Evolutionary conservation across 2,888 invertebrate genomes (phyloP).

Genomic region (Onchidella celtica): DNA sequence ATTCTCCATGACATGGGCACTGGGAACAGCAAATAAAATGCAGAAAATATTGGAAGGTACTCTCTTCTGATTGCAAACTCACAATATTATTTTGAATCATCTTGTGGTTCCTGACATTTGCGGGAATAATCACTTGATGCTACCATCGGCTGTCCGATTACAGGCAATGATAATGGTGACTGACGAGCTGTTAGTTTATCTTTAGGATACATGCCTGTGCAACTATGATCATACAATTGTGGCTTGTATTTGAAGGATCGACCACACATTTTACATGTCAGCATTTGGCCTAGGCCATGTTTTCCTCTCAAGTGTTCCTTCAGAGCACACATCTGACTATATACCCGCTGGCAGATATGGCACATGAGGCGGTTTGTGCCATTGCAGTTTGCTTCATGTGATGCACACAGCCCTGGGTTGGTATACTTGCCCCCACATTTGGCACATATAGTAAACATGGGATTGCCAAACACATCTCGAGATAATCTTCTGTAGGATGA

Average conservation of each 20-base stretch:
- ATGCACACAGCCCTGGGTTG: slow-evolving; percentile 37
- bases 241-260: slow-evolving; percentile 54
- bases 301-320: slow-evolving; percentile 53
- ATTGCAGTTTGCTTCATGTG: slow-evolving; percentile 47
- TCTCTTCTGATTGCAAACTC: no score
- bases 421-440: slow-evolving; percentile 51
- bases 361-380: slow-evolving; percentile 52
- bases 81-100: no score
- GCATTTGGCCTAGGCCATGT: slow-evolving; percentile 51
- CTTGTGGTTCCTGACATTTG: no score
- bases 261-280: slow-evolving; percentile 48
- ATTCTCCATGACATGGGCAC: no score
- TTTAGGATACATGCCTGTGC: slow-evolving; percentile 33
- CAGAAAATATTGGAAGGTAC: no score
- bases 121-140: no score
- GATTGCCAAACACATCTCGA: slow-evolving; percentile 43
- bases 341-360: slow-evolving; percentile 50
- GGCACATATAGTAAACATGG: slow-evolving; percentile 43
- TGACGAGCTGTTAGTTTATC: no score
- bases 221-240: slow-evolving; percentile 48
- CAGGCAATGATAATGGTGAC: no score
- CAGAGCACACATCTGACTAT: slow-evolving; percentile 54
- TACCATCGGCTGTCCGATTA: no score
- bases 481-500: slow-evolving; percentile 24
- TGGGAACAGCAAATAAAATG: no score